Conservation (phyloP, 2,888 invertebrate genomes). For the Limnephilus marmoratus region DNA sequence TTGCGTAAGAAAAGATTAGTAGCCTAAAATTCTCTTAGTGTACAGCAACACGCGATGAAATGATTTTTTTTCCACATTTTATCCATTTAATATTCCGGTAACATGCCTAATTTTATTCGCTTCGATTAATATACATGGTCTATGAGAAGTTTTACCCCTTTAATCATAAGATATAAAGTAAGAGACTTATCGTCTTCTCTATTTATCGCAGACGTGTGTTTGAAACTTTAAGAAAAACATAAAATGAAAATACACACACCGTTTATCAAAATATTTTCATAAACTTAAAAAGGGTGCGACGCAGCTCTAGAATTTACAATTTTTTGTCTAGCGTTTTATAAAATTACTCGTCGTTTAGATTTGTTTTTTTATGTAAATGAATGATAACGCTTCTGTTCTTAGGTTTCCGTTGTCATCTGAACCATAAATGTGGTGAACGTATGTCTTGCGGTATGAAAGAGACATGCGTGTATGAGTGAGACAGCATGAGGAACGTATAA, state of each 20-base stretch:
- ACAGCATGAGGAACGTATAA: too few relatives aligned
- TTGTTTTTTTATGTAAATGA: too few relatives aligned
- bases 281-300: too few relatives aligned
- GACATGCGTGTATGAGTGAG: too few relatives aligned
- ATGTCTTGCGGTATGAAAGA: too few relatives aligned
- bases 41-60: neutral
- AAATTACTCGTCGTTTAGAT: too few relatives aligned
- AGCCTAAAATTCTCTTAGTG: neutral
- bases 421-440: too few relatives aligned
- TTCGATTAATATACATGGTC: neutral
- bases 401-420: too few relatives aligned
- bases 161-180: neutral
- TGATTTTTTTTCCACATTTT: neutral
- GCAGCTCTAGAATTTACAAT: too few relatives aligned
- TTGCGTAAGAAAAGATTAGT: neutral
- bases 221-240: neutral
- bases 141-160: neutral
- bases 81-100: neutral
- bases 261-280: too few relatives aligned
- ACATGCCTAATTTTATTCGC: neutral
- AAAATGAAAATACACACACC: neutral
- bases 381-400: too few relatives aligned
- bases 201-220: neutral
- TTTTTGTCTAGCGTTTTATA: too few relatives aligned
- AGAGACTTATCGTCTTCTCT: neutral